These are phyloP conservation scores for Mesoclemmys tuberculata DNA, from an alignment of 2,113 vertebrate genomes.

Conservation along the genomic window DNA sequence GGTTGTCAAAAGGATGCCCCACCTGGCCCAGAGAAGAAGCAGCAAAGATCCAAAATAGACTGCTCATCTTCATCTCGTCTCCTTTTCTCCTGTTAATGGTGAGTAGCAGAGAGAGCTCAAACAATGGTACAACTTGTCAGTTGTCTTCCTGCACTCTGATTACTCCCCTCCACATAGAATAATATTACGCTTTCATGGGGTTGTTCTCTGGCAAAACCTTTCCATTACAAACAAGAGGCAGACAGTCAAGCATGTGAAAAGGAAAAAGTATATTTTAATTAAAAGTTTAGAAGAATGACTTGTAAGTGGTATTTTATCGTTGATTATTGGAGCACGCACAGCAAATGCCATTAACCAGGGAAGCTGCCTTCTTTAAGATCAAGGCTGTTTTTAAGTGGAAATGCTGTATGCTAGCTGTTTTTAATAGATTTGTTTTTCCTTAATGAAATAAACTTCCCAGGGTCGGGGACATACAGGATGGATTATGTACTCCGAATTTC, in stretches of 20 bases:
- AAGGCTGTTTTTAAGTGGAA: slow-evolving; percentile 50
- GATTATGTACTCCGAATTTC: slow-evolving; percentile 54
- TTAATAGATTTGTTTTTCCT: slow-evolving; percentile 55
- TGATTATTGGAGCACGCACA: slow-evolving; percentile 17
- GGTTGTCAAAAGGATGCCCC: not conserved
- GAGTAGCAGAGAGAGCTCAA: not conserved
- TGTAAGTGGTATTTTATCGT: slow-evolving; percentile 19
- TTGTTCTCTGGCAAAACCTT: slow-evolving; percentile 23
- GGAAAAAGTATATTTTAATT: not conserved
- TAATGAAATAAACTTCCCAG: slow-evolving; percentile 64
- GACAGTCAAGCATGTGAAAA: not conserved
- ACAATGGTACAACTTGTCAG: not conserved
- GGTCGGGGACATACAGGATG: not conserved
- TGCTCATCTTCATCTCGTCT: not conserved
- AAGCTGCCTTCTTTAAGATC: slow-evolving; percentile 40
- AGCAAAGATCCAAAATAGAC: not conserved
- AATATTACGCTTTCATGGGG: not conserved
- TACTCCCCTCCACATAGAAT: not conserved
- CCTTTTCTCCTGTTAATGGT: not conserved
- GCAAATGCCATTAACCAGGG: slow-evolving; percentile 20
- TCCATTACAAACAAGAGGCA: not conserved
- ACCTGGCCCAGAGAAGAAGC: not conserved
- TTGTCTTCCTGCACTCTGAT: not conserved
- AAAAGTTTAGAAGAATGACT: slow-evolving; percentile 32
- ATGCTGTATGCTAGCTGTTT: slow-evolving; percentile 1